Conservation (phyloP, 2,888 invertebrate species). For the Lymantria monacha region DNA sequence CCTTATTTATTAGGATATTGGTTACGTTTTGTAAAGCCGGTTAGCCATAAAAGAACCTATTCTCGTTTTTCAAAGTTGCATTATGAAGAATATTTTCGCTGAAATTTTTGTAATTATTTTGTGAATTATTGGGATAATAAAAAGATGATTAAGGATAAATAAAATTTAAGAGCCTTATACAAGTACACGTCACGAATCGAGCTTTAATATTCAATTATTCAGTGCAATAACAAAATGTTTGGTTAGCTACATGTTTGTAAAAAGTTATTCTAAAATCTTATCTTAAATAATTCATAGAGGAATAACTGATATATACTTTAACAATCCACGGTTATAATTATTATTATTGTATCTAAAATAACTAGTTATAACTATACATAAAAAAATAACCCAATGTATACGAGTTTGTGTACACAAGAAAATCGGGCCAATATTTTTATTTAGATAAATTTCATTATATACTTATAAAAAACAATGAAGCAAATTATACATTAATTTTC, state of each 20-base stretch:
- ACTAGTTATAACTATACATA: too few relatives aligned
- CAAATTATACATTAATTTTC: slow-evolving; percentile 9
- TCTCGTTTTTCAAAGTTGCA: too few relatives aligned
- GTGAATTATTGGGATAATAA: not conserved
- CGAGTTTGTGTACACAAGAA: slow-evolving; percentile 1
- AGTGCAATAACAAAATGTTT: slow-evolving; percentile 34
- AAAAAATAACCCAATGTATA: not conserved
- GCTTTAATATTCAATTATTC: slow-evolving; percentile 34
- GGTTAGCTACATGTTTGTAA: slow-evolving; percentile 24
- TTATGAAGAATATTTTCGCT: too few relatives aligned
- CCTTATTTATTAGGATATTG: too few relatives aligned
- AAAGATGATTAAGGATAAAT: not conserved
- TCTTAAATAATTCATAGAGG: too few relatives aligned
- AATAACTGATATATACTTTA: too few relatives aligned
- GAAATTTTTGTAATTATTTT: not conserved
- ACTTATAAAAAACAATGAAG: slow-evolving; percentile 2
- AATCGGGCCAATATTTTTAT: slow-evolving; percentile 26
- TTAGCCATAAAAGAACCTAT: too few relatives aligned
- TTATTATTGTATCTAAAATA: too few relatives aligned
- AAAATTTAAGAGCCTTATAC: slow-evolving; percentile 5
- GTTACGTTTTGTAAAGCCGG: too few relatives aligned
- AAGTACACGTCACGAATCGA: slow-evolving; percentile 33
- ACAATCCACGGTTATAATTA: too few relatives aligned
- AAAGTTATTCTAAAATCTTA: too few relatives aligned
- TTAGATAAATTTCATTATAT: slow-evolving; percentile 14